Conservation (phyloP, 2,888 invertebrate species). For the Clistopyga incitator region DNA sequence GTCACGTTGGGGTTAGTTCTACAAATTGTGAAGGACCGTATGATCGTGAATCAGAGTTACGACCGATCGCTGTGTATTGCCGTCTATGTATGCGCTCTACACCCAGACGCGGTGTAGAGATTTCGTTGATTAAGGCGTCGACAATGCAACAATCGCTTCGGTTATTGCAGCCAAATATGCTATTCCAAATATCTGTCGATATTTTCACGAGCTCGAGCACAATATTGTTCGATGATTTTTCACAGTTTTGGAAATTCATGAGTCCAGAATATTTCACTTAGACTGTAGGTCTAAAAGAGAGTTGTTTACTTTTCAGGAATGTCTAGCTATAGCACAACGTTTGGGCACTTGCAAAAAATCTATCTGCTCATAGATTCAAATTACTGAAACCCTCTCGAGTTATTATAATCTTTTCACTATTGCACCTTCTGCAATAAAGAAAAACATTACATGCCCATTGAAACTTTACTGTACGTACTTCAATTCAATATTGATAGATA, state of each 20-base stretch:
- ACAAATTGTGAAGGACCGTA: conserved; percentile 44
- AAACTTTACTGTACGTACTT: no score
- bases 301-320: no score
- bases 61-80: conserved; percentile 45
- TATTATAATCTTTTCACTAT: no score
- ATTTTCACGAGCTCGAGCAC: neutral
- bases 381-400: no score
- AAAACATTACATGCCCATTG: no score
- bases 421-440: no score
- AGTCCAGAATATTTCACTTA: neutral
- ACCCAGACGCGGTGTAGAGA: conserved; percentile 27
- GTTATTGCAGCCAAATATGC: conserved; percentile 21
- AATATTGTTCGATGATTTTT: neutral
- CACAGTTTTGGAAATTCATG: neutral
- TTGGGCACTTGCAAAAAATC: no score
- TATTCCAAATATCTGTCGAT: conserved; percentile 9
- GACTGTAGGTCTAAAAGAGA: no score
- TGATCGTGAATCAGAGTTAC: conserved; percentile 50
- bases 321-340: no score
- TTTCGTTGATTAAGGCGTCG: conserved; percentile 46
- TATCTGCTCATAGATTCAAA: no score
- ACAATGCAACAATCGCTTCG: conserved; percentile 28
- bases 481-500: no score
- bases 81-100: neutral
- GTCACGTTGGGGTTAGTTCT: conserved; percentile 42